Evolutionary conservation across 2,113 vertebrate genomes (phyloP).

Genomic region (Coregonus clupeaformis): DNA sequence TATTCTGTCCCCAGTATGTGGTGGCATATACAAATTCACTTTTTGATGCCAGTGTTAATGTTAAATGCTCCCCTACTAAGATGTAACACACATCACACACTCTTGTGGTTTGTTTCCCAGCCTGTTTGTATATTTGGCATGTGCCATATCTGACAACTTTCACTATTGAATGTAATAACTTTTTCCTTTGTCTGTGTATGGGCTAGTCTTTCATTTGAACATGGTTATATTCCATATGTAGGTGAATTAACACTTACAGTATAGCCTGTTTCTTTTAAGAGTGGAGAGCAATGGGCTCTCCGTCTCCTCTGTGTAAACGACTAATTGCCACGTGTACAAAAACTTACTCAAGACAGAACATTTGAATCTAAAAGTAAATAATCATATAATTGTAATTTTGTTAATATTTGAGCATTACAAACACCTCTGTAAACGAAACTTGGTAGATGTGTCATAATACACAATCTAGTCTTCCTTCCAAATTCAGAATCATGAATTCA

Average conservation of each 20-base stretch:
- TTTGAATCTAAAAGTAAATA: neutral
- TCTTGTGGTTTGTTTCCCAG: neutral
- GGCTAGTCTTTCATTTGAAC: neutral
- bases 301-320: neutral
- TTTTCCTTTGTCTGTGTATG: neutral
- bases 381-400: neutral
- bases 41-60: neutral
- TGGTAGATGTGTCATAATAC: conserved; percentile 1
- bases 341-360: neutral
- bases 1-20: neutral
- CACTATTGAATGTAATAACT: conserved; percentile 1
- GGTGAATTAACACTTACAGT: neutral
- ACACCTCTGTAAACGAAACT: conserved; percentile 9
- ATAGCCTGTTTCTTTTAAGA: neutral
- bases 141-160: neutral
- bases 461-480: conserved; percentile 6
- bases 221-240: neutral
- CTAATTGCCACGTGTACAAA: neutral
- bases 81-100: conserved; percentile 1
- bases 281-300: too few relatives aligned
- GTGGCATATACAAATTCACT: neutral
- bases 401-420: conserved; percentile 7
- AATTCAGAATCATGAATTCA: conserved; percentile 6
- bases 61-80: too few relatives aligned
- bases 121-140: neutral